These are phyloP conservation scores for Pseudomyrmex gracilis DNA, from an alignment of 1,140 invertebrate genomes.

Conservation along the genomic window DNA sequence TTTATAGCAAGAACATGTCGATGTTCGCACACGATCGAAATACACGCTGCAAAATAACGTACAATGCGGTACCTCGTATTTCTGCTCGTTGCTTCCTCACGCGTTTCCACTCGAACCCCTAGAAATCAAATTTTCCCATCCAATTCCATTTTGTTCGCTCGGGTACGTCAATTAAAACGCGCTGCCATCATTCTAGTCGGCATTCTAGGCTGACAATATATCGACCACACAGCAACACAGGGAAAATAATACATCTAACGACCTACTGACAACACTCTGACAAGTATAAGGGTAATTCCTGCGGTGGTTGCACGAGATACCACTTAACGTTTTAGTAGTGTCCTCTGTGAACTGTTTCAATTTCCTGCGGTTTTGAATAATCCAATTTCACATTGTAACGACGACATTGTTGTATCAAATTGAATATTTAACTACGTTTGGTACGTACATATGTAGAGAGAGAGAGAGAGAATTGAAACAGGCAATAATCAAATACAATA, in stretches of 20 bases:
- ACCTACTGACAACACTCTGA: constrained; percentile 23
- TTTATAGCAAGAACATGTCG: constrained; percentile 22
- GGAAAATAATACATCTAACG: constrained; percentile 31
- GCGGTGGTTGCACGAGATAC: not conserved
- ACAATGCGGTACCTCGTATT: not conserved
- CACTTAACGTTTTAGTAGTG: not conserved
- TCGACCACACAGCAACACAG: constrained; percentile 24
- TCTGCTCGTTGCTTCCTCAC: not conserved
- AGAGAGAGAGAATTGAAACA: not conserved
- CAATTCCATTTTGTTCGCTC: constrained; percentile 53
- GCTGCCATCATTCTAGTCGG: constrained; percentile 2
- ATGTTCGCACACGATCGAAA: not conserved
- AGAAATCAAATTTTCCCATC: constrained; percentile 55
- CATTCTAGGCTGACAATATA: constrained; percentile 16
- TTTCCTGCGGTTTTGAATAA: constrained; percentile 9
- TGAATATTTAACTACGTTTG: not conserved
- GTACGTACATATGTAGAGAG: no score
- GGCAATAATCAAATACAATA: no score
- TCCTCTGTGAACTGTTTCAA: constrained; percentile 3
- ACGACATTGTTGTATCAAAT: not conserved
- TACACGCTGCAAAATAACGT: constrained; percentile 16
- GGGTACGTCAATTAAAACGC: constrained; percentile 48
- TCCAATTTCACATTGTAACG: not conserved
- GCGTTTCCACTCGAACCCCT: no score
- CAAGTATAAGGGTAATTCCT: not conserved